These are phyloP conservation scores for Cerastis rubricosa DNA, from an alignment of 2,888 invertebrate species.

Conservation along the genomic window DNA sequence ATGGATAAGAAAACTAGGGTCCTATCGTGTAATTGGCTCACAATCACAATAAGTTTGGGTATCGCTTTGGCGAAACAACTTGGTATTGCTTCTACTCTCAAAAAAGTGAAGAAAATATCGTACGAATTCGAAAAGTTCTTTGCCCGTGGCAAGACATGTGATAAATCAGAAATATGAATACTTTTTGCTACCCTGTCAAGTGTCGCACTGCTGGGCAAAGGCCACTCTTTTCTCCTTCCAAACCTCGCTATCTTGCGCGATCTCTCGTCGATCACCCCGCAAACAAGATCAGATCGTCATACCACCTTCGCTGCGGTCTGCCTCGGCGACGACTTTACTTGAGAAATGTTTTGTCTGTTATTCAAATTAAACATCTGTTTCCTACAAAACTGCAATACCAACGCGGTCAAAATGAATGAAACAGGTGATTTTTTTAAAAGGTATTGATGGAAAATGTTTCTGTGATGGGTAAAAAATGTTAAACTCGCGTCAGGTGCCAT, in stretches of 20 bases:
- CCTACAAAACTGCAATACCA: too few relatives aligned
- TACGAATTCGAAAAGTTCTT: not conserved
- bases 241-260: not conserved
- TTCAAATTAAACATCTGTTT: too few relatives aligned
- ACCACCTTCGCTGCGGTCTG: not conserved
- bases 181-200: too few relatives aligned
- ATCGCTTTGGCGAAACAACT: not conserved
- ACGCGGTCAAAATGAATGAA: too few relatives aligned
- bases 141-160: not conserved
- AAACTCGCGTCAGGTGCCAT: too few relatives aligned
- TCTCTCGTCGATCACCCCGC: not conserved
- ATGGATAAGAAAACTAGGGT: slow-evolving; percentile 13
- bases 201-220: not conserved
- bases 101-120: not conserved
- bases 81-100: not conserved
- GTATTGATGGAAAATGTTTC: too few relatives aligned
- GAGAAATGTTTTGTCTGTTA: too few relatives aligned
- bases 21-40: slow-evolving; percentile 1
- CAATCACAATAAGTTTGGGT: slow-evolving; percentile 5
- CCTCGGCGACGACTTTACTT: not conserved
- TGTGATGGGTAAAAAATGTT: too few relatives aligned
- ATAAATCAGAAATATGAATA: not conserved
- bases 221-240: not conserved
- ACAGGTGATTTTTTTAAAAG: too few relatives aligned
- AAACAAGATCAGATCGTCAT: not conserved